Conservation (phyloP, 1,140 invertebrate species). For the Oreohelix idahoensis region DNA sequence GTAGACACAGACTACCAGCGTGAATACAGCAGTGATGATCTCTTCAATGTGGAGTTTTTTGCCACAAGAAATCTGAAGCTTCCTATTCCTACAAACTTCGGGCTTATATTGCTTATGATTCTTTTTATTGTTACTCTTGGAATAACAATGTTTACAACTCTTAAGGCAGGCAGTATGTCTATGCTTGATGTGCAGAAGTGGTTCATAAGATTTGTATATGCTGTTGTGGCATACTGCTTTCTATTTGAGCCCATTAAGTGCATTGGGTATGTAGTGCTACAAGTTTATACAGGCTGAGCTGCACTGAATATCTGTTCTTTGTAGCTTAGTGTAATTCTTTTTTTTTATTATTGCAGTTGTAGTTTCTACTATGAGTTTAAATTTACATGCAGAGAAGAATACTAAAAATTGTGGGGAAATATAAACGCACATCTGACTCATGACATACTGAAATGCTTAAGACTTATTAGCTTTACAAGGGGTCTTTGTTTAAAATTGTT, state of each 20-base stretch:
- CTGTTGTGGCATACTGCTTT: neutral
- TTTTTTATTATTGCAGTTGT: no score
- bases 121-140: neutral
- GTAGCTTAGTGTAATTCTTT: no score
- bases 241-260: conserved; percentile 23
- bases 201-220: neutral
- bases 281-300: neutral
- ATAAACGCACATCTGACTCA: no score
- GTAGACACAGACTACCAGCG: conserved; percentile 23
- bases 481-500: no score
- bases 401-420: no score
- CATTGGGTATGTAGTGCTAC: neutral
- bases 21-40: conserved; percentile 12
- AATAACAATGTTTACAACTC: conserved; percentile 11
- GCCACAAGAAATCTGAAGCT: conserved; percentile 16
- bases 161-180: neutral
- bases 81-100: neutral
- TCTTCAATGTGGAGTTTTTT: conserved; percentile 37
- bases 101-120: neutral
- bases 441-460: no score
- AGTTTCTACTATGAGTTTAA: no score
- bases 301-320: neutral
- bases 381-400: no score
- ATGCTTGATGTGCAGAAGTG: neutral
- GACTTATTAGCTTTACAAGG: no score